Conservation (phyloP, 2,888 invertebrate genomes). For the Drosophila tripunctata region DNA sequence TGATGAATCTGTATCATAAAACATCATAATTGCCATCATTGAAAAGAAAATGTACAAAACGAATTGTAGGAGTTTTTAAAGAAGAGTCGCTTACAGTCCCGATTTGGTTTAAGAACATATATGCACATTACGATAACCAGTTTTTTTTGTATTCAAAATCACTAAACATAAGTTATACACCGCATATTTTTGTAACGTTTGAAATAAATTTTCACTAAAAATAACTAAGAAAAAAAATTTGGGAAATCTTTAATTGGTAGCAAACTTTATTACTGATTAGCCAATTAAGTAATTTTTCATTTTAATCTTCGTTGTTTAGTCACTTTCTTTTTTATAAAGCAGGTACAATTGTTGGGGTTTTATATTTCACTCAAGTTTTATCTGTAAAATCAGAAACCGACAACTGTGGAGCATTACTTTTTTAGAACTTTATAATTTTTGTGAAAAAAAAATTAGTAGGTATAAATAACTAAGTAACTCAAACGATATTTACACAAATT, state of each 20-base stretch:
- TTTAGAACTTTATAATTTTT: no score
- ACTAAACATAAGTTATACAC: constrained; percentile 60
- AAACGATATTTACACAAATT: constrained; percentile 11
- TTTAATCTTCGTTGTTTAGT: constrained; percentile 1
- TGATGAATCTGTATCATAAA: constrained; percentile 37
- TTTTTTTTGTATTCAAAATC: constrained; percentile 59
- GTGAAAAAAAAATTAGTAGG: neutral
- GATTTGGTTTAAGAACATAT: constrained; percentile 24
- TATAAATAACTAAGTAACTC: constrained; percentile 6
- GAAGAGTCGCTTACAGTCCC: constrained; percentile 33
- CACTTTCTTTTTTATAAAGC: constrained; percentile 8
- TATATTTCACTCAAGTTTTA: neutral
- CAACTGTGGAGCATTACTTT: no score
- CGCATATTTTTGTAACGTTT: constrained; percentile 52
- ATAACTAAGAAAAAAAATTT: neutral
- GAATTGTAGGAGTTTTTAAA: constrained; percentile 37
- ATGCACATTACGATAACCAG: constrained; percentile 38
- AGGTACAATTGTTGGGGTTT: constrained; percentile 7
- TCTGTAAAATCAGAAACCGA: neutral
- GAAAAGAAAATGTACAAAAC: constrained; percentile 69
- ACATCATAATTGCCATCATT: constrained; percentile 64
- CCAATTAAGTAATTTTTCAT: neutral
- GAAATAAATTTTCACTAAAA: constrained; percentile 43
- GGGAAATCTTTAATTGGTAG: no score
- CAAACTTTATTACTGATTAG: neutral